Evolutionary conservation across 1,140 invertebrate species (phyloP), one percentile per base, ranked within the genome.

Genomic region (Rhopalosiphum maidis): DNA sequence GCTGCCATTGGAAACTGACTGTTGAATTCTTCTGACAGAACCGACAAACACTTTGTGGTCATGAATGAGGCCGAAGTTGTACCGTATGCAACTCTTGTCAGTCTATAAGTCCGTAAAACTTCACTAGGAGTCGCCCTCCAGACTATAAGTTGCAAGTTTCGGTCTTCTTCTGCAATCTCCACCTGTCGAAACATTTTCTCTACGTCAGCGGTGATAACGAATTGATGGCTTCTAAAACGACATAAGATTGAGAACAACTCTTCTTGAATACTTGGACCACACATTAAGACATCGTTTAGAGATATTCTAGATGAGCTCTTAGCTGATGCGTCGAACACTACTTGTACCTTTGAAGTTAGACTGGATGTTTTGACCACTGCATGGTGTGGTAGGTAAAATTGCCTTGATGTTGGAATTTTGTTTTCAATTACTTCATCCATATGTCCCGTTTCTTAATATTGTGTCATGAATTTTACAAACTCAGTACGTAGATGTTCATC

Each of bases 371-470:
- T 68, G 11, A 68, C 30, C 30, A 68, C 30, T n/a, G 9, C 30
- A 8, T 68, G 60, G 60, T 68, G 60, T 68, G 60, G 60, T 68
- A 68, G 8, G 30, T 68, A 68, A n/a, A 68, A 68, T 23, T 55
- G 54, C 51, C 51, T 54, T 54, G 51, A 54, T 54, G 51, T 54
- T 54, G 51, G 51, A 54, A 68, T 25, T 68, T 68, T 23, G 60
- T 68, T n/a, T 68, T 68, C 25, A 68, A 83, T 83, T 83, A 83
- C 77, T 35, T 83, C 77, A 9, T 37, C 77, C 77, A 83, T 83
- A 11, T 83, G 77, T 37, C n/a, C 77, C 77, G 35, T 83, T 35
- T 83, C 77, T 68, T n/a, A 68, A n/a, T 68, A 68, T 68, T 68
- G 60, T 68, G 30, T 83, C 35, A 37, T 83, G 77, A 83, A 83